A percentile compares a stretch with the other conserved stretches of the same genome.
phyloP scores from a whole-genome alignment of 2,113 vertebrate genomes.

The Chunga burmeisteri region DNA sequence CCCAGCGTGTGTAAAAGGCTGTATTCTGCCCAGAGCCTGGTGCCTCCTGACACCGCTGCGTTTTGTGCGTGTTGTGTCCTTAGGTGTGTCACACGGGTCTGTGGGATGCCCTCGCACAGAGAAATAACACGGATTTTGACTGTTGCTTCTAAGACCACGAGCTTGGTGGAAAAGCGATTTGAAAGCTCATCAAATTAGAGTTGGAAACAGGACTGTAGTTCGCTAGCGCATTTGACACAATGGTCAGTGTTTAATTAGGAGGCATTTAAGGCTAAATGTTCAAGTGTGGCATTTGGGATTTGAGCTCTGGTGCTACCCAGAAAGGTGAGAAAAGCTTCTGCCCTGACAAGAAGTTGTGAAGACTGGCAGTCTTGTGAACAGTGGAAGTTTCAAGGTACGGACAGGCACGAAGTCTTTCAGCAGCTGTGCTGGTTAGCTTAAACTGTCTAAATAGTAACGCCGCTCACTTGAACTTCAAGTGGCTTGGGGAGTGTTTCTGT shows the following conservation, averaged over 20 bases:
- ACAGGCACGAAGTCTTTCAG: not conserved
- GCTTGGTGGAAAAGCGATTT: not conserved
- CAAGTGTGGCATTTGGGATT: not conserved
- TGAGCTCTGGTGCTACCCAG: not conserved
- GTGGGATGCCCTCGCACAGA: not conserved
- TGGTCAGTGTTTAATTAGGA: slow-evolving; percentile 17
- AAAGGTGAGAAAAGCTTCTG: slow-evolving; percentile 27
- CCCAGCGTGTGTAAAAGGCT: not conserved
- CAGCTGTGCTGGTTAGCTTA: not conserved
- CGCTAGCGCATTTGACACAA: not conserved
- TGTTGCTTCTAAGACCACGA: not conserved
- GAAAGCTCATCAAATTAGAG: not conserved
- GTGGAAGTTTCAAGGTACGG: not conserved
- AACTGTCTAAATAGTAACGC: not conserved
- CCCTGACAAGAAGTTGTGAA: not conserved
- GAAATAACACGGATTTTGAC: not conserved
- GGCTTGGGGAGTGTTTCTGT: not conserved
- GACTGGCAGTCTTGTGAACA: not conserved
- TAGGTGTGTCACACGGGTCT: not conserved
- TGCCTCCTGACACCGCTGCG: not conserved
- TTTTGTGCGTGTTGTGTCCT: not conserved
- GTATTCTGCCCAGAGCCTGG: not conserved
- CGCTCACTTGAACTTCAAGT: not conserved
- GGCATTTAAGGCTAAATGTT: slow-evolving; percentile 18
- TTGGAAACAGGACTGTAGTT: not conserved